Base-by-base conservation (phyloP, 2,888 invertebrate species). In the Epicampocera succincta region DNA sequence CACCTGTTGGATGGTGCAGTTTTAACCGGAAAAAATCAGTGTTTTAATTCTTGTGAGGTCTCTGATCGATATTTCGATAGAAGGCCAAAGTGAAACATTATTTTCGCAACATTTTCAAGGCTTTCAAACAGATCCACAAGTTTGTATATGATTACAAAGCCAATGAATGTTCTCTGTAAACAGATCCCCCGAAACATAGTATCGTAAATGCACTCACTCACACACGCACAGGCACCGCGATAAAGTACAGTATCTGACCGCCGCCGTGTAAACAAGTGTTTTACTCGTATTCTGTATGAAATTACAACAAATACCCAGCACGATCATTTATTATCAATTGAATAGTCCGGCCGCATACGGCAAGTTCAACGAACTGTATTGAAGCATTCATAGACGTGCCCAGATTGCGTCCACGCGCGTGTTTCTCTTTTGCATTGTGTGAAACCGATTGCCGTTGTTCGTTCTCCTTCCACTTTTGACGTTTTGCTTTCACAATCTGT, bases 391-490 rank as follows among this genome's bases (percentile, higher is more conserved):
- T 58, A 72, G 72, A 76, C 83, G 85, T 84, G 87, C 85, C 85
- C 86, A 86, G 87, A 87, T 87, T 87, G 86, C 84, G 86, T 86
- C 85, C 87, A 86, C 84, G 86, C 85, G 85, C 78, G 80, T 79
- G 76, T 76, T 77, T 83, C 73, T 29, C 2, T 33, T 72, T 58
- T 52, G 29, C 58, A 29, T 44, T 68, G 38, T 46, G 15, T 65
- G 44, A 71, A 44, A 60, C 11, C 42, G 52, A 60, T 68, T 69
- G 54, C 52, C 17, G 50, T 68, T 42, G 42, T 66, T 46, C 15
- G 11, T 68, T 68, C 40, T 50, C 12, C 44, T 56, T 74, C 48
- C 33, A 40, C 19, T 58, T 17, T 19, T 25, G 71, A 5, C 40
- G 15, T 54, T 42, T 21, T n/a, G 25, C 48, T 25, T 58, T 25